phyloP scores from a whole-genome alignment of 1,140 invertebrate species.

The Hetaerina americana region DNA sequence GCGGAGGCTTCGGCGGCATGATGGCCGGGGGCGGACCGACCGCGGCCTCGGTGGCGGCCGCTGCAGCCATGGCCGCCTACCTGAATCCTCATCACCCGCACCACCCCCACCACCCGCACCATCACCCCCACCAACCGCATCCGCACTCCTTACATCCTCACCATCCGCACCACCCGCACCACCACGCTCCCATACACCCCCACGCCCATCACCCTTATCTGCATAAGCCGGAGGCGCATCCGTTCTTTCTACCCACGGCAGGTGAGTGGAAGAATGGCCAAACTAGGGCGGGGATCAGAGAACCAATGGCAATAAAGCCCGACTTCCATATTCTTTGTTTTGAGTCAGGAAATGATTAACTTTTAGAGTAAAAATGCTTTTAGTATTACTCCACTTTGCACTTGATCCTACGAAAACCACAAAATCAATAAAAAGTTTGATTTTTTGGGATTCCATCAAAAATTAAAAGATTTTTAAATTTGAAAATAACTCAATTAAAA shows the following conservation, averaged over 20 bases:
- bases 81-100: conserved; percentile 27
- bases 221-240: conserved; percentile 36
- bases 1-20: conserved; percentile 13
- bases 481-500: too few relatives aligned
- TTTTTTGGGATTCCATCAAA: too few relatives aligned
- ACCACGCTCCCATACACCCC: conserved; percentile 7
- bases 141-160: neutral
- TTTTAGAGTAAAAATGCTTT: too few relatives aligned
- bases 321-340: too few relatives aligned
- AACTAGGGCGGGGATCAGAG: too few relatives aligned
- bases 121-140: conserved; percentile 27
- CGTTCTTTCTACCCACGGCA: conserved; percentile 30
- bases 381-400: too few relatives aligned
- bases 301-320: too few relatives aligned
- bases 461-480: too few relatives aligned
- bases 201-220: conserved; percentile 31
- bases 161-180: conserved; percentile 14
- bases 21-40: conserved; percentile 10
- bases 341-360: too few relatives aligned
- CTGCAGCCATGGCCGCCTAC: conserved; percentile 20
- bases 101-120: conserved; percentile 19
- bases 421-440: too few relatives aligned
- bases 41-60: conserved; percentile 13
- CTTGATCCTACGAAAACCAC: too few relatives aligned
- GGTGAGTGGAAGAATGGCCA: conserved; percentile 35